A percentile compares a stretch with the other conserved stretches of the same genome.
Conservation (phyloP, 2,888 invertebrate genomes). For the Apotomis betuletana region DNA sequence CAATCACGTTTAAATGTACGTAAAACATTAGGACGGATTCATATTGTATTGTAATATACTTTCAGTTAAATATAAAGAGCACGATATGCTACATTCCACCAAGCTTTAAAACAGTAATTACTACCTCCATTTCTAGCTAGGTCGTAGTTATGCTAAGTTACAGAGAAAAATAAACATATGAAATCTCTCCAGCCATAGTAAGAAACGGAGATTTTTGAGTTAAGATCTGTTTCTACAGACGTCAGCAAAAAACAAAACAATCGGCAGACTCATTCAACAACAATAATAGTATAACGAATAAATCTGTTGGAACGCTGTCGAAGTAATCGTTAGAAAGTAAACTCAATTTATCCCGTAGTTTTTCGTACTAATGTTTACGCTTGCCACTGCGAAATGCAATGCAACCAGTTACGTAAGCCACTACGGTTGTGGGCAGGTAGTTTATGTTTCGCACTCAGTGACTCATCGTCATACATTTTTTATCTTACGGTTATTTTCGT, state of each 20-base stretch:
- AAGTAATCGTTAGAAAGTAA: slow-evolving; percentile 9
- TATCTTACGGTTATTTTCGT: slow-evolving; percentile 37
- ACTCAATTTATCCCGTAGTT: slow-evolving; percentile 19
- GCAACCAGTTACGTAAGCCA: slow-evolving; percentile 38
- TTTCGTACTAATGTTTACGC: slow-evolving; percentile 34
- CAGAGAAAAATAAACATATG: no score
- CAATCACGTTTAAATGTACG: slow-evolving; percentile 3
- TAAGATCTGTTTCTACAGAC: no score
- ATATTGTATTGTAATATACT: not conserved
- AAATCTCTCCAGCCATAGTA: no score
- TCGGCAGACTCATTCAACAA: no score
- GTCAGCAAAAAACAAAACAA: no score
- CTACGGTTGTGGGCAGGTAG: slow-evolving; percentile 41
- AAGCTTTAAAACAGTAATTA: no score
- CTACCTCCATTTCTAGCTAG: no score
- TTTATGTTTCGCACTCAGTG: slow-evolving; percentile 40
- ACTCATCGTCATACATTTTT: slow-evolving; percentile 38
- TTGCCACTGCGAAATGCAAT: slow-evolving; percentile 29
- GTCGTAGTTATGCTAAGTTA: no score
- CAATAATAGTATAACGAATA: not conserved
- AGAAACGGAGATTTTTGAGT: no score
- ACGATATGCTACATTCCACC: not conserved
- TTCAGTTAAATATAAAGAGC: not conserved
- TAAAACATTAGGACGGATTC: not conserved
- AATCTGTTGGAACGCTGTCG: not conserved